Evolutionary conservation across 2,797 vertebrate genomes (phyloP).

Genomic region (Falco columbarius): DNA sequence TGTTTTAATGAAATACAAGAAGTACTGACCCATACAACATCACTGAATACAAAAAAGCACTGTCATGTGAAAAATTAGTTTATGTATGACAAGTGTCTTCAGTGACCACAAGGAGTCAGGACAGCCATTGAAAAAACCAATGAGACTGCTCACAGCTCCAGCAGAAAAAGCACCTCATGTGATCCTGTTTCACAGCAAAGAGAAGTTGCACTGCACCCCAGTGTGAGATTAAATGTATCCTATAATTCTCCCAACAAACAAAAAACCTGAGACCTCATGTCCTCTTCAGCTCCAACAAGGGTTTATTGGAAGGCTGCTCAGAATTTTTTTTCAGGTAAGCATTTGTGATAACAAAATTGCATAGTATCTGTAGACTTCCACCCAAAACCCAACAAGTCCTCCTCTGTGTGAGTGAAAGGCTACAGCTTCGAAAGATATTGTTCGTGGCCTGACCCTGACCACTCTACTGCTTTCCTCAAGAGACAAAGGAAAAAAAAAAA

Average conservation of each 20-base stretch:
- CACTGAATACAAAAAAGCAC: not conserved
- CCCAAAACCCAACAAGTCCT: not conserved
- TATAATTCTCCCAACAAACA: not conserved
- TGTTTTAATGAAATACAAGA: not conserved
- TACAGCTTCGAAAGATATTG: not conserved
- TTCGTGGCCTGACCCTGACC: not conserved
- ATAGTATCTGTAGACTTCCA: not conserved
- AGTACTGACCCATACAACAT: no score
- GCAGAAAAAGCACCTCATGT: not conserved
- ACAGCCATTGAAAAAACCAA: not conserved
- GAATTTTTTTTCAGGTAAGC: not conserved
- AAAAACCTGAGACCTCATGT: not conserved
- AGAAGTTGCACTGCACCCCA: not conserved
- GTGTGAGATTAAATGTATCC: not conserved
- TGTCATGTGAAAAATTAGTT: not conserved
- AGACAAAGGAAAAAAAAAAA: not conserved
- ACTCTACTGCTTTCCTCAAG: rapidly evolving
- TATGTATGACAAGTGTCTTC: not conserved
- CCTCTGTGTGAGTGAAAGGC: not conserved
- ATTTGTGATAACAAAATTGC: not conserved
- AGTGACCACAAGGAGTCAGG: conserved; percentile 60
- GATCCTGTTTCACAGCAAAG: not conserved
- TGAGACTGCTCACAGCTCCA: not conserved
- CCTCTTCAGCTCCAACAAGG: not conserved
- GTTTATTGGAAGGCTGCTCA: not conserved